Evolutionary conservation across 2,113 vertebrate species (phyloP).

Genomic region (Microcebus tavaratra): DNA sequence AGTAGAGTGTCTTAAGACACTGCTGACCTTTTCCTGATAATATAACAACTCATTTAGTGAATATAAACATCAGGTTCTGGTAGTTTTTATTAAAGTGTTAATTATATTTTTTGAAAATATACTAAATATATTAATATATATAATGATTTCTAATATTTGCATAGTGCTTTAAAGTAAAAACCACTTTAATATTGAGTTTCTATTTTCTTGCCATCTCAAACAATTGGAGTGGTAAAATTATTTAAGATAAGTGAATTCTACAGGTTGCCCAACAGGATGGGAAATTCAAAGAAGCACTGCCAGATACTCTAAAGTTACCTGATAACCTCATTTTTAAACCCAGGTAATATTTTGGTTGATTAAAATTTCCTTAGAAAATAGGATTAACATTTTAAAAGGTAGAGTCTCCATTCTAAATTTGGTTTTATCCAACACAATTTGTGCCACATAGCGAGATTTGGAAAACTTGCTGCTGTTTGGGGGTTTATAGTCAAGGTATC

Average conservation of each 20-base stretch:
- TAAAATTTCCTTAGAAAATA: background rate
- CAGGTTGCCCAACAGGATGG: background rate
- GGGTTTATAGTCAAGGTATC: background rate
- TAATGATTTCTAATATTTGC: background rate
- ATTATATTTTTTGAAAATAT: background rate
- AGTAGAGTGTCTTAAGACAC: background rate
- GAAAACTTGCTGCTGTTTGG: background rate
- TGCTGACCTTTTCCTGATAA: slow-evolving; percentile 18
- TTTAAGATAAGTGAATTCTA: background rate
- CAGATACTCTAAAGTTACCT: background rate
- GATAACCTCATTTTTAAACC: background rate
- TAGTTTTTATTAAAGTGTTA: background rate
- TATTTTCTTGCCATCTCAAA: slow-evolving; percentile 2
- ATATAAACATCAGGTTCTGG: background rate
- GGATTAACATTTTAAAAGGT: background rate
- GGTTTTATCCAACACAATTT: background rate
- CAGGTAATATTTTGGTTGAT: background rate
- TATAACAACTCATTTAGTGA: background rate
- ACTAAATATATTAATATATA: background rate
- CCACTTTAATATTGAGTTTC: background rate
- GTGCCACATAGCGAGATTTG: background rate
- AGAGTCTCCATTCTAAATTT: background rate
- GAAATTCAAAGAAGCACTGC: background rate
- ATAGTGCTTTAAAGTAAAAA: background rate
- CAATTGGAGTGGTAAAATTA: background rate